Conservation (phyloP, 2,113 vertebrate genomes). For the Sturnus vulgaris region DNA sequence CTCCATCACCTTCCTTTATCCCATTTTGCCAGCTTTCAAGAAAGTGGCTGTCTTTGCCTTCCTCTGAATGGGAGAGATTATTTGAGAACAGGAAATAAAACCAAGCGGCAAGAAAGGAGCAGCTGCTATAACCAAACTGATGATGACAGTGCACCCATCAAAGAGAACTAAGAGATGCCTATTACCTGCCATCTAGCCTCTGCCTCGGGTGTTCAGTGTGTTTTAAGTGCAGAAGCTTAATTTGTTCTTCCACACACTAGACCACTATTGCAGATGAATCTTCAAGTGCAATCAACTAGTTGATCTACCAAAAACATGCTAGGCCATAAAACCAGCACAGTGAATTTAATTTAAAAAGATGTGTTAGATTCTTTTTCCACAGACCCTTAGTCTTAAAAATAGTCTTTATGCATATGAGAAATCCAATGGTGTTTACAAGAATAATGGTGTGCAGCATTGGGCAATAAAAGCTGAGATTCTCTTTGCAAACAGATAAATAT, state of each 20-base stretch:
- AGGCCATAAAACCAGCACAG: neutral
- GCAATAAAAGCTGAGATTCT: conserved; percentile 39
- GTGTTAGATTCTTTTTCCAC: neutral
- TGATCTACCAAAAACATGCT: neutral
- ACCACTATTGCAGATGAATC: neutral
- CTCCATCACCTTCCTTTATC: neutral
- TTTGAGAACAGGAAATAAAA: neutral
- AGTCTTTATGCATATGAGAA: conserved; percentile 11
- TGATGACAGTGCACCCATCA: conserved; percentile 21
- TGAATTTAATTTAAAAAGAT: conserved; percentile 13
- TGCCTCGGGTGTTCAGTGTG: neutral
- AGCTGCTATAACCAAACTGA: conserved; percentile 25
- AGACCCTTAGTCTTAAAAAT: neutral
- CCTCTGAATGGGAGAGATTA: neutral
- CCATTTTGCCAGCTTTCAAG: conserved; percentile 1
- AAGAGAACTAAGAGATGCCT: neutral
- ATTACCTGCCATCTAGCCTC: neutral
- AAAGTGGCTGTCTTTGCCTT: neutral
- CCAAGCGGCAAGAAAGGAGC: neutral
- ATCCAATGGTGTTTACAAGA: conserved; percentile 30
- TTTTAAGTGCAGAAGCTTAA: conserved; percentile 8
- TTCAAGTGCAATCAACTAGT: neutral
- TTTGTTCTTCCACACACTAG: neutral
- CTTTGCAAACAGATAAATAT: conserved; percentile 62
- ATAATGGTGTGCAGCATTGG: neutral